Conservation (phyloP, 2,888 invertebrate species). For the Toxonevra muliebris region DNA sequence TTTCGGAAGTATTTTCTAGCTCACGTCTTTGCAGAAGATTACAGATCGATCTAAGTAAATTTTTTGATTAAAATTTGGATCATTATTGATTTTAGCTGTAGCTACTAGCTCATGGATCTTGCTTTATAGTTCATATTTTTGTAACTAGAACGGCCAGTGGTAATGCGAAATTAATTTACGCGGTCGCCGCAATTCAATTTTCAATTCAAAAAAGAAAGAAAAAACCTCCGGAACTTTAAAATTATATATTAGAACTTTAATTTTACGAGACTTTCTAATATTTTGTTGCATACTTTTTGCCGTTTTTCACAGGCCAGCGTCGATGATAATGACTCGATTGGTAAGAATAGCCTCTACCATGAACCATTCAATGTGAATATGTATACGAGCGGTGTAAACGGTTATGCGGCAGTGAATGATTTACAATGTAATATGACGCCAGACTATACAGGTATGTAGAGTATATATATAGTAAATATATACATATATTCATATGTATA, state of each 20-base stretch:
- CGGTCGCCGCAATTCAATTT: too few relatives aligned
- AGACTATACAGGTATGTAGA: constrained; percentile 69
- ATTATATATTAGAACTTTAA: not conserved
- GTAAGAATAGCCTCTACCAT: constrained; percentile 66
- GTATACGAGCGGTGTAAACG: constrained; percentile 65
- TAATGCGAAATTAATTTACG: too few relatives aligned
- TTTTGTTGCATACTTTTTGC: not conserved
- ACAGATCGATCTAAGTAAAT: too few relatives aligned
- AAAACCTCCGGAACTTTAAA: not conserved
- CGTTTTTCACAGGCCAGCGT: constrained; percentile 53
- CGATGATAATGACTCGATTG: constrained; percentile 65
- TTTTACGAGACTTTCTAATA: not conserved
- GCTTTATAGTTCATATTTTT: too few relatives aligned
- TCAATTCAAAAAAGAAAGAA: constrained; percentile 8
- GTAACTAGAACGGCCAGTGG: too few relatives aligned
- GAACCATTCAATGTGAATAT: constrained; percentile 67
- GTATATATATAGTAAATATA: not conserved
- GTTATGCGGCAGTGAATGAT: constrained; percentile 66
- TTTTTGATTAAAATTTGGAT: too few relatives aligned
- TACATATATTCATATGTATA: constrained; percentile 12
- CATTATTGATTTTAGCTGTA: too few relatives aligned
- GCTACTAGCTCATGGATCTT: too few relatives aligned
- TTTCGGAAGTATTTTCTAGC: too few relatives aligned
- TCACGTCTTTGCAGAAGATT: too few relatives aligned
- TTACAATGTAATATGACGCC: constrained; percentile 68